These are phyloP conservation scores for Drosophila subobscura DNA, from an alignment of 1,140 invertebrate species.

Conservation along the genomic window DNA sequence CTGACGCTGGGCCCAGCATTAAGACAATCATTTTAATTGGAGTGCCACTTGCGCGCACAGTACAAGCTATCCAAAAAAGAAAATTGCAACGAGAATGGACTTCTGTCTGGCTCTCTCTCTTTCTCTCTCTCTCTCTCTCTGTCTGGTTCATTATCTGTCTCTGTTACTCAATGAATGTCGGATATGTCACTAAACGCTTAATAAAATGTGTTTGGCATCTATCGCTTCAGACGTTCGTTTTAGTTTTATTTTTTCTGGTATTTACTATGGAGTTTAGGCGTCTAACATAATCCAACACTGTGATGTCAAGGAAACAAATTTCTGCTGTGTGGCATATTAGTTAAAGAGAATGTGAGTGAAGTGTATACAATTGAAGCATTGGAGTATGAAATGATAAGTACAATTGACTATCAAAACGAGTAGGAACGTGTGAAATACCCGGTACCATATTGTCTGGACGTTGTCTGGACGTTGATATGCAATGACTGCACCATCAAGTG, in stretches of 20 bases:
- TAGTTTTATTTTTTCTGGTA: slow-evolving; percentile 46
- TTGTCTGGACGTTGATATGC: no score
- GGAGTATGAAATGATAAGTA: no score
- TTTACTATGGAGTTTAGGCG: slow-evolving; percentile 42
- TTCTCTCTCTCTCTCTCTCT: neutral
- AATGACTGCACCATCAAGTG: no score
- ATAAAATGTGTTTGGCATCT: slow-evolving; percentile 53
- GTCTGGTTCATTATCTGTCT: slow-evolving; percentile 16
- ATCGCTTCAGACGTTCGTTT: slow-evolving; percentile 43
- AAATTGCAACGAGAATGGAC: slow-evolving; percentile 37
- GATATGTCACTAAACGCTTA: slow-evolving; percentile 49
- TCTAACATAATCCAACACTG: slow-evolving; percentile 26
- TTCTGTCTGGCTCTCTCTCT: slow-evolving; percentile 9
- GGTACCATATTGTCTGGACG: no score
- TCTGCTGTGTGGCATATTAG: no score
- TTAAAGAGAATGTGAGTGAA: no score
- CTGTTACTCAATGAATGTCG: slow-evolving; percentile 37
- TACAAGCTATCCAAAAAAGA: slow-evolving; percentile 42
- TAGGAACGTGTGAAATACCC: no score
- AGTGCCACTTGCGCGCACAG: slow-evolving; percentile 59
- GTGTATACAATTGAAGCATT: no score
- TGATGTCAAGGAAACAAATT: no score
- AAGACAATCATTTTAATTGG: slow-evolving; percentile 81
- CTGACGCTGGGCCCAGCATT: slow-evolving; percentile 51
- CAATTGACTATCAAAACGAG: no score